Base-by-base conservation (phyloP, 2,888 invertebrate genomes). In the Saturnia japonica region DNA sequence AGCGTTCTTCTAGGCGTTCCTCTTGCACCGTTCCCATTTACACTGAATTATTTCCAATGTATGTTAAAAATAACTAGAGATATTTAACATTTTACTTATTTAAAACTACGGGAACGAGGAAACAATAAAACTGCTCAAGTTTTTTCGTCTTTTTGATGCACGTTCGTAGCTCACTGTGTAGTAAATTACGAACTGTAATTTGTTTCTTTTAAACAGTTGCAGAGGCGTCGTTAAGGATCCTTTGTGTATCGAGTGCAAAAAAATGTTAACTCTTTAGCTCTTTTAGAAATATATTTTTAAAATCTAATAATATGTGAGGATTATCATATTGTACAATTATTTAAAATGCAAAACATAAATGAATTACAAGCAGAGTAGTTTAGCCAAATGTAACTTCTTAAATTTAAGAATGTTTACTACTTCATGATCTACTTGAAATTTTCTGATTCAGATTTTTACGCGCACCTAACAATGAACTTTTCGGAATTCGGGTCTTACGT, bases 121-220 rank as follows among this genome's bases (percentile, higher is more conserved):
- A 54, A n/a, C 54, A 54, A 54, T 54, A 22, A 54, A 22, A 22
- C 54, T 22, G 54, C 22, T 54, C 9, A 1, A 54, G 54, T 22
- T 54, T n/a, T 62, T 62, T 34, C 34, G 16, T 62, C 34, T 62
- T 28, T 12, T 28, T 34, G 7, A 34, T 62, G 70, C 64, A 60
- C 22, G 69, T 67, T 57, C 25, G 67, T 71, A 70, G 71, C 71
- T 70, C 28, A 40, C 51, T 19, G 25, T 16, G 69, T 22, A 11
- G 51, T 66, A 40, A 11, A 40, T 34, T 51, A 64, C 22, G 22
- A 22, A 51, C 69, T 22, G 69, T 66, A 66, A 66, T 70, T 70
- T 51, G 40, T 66, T 70, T 64, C 40, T 66, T 66, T 70, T 66
- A 54, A 66, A 70, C 28, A 51, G n/a, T 40, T 51, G 42, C 9